Evolutionary conservation across 2,113 vertebrate genomes (phyloP).

Genomic region (Lathamus discolor): DNA sequence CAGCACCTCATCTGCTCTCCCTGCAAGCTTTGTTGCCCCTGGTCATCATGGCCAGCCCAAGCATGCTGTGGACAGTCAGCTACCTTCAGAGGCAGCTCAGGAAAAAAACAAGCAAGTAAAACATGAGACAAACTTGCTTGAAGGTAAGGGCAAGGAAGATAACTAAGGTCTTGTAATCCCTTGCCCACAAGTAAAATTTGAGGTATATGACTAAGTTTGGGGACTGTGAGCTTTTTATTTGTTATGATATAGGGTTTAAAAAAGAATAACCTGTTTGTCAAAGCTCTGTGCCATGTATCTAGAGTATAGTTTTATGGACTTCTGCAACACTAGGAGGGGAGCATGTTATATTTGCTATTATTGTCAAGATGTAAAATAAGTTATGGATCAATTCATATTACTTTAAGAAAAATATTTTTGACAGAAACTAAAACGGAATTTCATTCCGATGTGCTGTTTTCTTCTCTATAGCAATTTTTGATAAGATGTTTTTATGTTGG

Average conservation of each 20-base stretch:
- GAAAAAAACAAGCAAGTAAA: neutral
- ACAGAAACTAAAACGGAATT: neutral
- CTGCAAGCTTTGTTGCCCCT: neutral
- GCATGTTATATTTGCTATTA: neutral
- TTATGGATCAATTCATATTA: neutral
- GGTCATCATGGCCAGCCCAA: neutral
- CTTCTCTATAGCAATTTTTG: neutral
- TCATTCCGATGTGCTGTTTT: neutral
- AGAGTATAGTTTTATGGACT: neutral
- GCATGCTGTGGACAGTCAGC: neutral
- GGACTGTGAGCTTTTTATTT: neutral
- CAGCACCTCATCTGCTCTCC: neutral
- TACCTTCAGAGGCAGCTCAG: neutral
- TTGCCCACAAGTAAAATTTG: neutral
- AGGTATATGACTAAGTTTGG: neutral
- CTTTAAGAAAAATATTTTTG: neutral
- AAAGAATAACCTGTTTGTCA: neutral
- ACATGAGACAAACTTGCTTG: neutral
- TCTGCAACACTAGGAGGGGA: neutral
- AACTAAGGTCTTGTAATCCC: neutral
- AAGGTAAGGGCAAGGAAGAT: neutral
- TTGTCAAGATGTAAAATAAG: constrained; percentile 7
- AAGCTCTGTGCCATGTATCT: neutral
- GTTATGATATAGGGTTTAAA: neutral
- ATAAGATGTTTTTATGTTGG: neutral